These are phyloP conservation scores for Hirtodrosophila cameraria DNA, from an alignment of 2,888 invertebrate species.

Conservation along the genomic window DNA sequence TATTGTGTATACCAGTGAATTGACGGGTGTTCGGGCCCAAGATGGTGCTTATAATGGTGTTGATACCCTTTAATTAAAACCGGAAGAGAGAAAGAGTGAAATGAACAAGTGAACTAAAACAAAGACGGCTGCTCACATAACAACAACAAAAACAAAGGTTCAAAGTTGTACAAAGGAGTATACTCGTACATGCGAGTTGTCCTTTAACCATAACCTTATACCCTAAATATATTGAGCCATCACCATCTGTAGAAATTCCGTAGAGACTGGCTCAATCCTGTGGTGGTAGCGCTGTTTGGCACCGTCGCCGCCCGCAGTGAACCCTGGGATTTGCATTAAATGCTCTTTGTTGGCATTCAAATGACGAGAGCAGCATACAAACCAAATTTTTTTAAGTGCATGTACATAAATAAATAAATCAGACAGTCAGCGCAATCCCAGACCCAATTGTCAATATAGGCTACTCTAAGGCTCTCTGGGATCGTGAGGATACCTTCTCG, in stretches of 20 bases:
- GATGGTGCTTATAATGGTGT: constrained; percentile 1
- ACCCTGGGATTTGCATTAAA: constrained; percentile 4
- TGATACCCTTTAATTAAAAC: constrained; percentile 4
- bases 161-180: not conserved
- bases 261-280: constrained; percentile 16
- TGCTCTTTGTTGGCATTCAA: constrained; percentile 9
- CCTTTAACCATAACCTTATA: too few species aligned
- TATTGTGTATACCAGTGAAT: not conserved
- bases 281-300: constrained; percentile 38
- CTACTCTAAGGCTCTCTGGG: not conserved
- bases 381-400: not conserved
- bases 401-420: not conserved
- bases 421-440: not conserved
- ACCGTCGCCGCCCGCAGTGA: constrained; percentile 40
- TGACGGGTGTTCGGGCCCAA: not conserved
- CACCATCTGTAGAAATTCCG: constrained; percentile 40
- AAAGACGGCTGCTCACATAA: constrained; percentile 42
- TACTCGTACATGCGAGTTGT: not conserved
- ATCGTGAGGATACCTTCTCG: not conserved
- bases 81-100: constrained; percentile 18
- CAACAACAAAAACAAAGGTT: constrained; percentile 11
- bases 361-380: constrained; percentile 1
- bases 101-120: constrained; percentile 58
- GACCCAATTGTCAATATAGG: not conserved
- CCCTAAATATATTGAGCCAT: not conserved